Evolutionary conservation across 2,888 invertebrate genomes (phyloP).

Genomic region (Chymomyza caudatula): DNA sequence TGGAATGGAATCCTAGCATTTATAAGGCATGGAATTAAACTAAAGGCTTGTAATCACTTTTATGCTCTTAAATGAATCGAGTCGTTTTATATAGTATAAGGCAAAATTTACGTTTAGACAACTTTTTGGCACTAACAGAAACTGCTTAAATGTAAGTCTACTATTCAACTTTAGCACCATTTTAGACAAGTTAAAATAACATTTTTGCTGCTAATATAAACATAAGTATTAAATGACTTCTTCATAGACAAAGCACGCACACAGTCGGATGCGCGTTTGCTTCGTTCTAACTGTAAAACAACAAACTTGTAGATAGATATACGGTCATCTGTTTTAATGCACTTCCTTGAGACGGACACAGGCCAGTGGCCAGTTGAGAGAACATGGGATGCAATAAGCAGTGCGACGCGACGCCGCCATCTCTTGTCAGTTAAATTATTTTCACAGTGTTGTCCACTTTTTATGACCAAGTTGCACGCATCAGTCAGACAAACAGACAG

Average conservation of each 20-base stretch:
- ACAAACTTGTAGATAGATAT: constrained; percentile 32
- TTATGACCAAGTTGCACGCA: constrained; percentile 70
- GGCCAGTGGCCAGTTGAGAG: constrained; percentile 46
- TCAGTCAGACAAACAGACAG: constrained; percentile 46
- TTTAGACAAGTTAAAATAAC: too few relatives aligned
- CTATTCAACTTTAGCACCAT: too few relatives aligned
- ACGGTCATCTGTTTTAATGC: constrained; percentile 56
- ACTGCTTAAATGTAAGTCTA: too few relatives aligned
- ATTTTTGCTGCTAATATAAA: not conserved
- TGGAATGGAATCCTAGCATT: too few relatives aligned
- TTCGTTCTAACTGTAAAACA: constrained; percentile 59
- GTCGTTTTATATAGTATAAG: too few relatives aligned
- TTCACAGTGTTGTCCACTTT: constrained; percentile 40
- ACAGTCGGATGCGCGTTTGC: constrained; percentile 10
- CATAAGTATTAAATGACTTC: not conserved
- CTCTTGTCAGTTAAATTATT: constrained; percentile 63
- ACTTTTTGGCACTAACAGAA: too few relatives aligned
- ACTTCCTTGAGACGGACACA: constrained; percentile 60
- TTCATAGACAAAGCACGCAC: not conserved
- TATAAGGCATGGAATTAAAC: too few relatives aligned
- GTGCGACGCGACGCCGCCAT: constrained; percentile 25
- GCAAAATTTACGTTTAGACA: too few relatives aligned
- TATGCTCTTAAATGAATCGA: too few relatives aligned
- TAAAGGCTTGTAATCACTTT: too few relatives aligned
- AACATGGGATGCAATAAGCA: constrained; percentile 30